Evolutionary conservation across 2,797 vertebrate species (phyloP).

Genomic region (Mastacembelus armatus): DNA sequence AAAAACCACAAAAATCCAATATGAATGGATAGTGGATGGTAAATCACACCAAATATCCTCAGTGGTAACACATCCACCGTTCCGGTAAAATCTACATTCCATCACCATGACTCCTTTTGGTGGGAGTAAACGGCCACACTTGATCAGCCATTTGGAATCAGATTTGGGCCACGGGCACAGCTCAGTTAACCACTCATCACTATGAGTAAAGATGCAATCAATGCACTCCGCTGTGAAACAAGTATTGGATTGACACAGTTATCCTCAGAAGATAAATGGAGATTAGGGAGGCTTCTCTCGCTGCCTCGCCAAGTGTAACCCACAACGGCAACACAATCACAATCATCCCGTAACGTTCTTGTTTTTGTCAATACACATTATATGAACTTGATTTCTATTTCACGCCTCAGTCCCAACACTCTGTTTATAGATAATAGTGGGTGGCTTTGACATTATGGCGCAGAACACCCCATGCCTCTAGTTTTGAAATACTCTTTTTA

Average conservation of each 20-base stretch:
- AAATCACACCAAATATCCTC: conserved; percentile 47
- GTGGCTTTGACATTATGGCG: conserved; percentile 69
- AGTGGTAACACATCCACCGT: conserved; percentile 29
- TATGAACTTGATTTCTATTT: conserved; percentile 74
- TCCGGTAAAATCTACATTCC: conserved; percentile 60
- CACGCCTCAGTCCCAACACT: conserved; percentile 66
- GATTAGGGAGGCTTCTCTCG: conserved; percentile 64
- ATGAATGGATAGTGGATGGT: conserved; percentile 38
- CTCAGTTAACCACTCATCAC: conserved; percentile 72
- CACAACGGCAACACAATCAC: conserved; percentile 53
- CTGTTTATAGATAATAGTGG: conserved; percentile 73
- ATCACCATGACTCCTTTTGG: conserved; percentile 59
- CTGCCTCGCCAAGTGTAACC: conserved; percentile 30
- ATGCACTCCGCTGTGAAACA: conserved; percentile 69
- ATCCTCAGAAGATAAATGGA: conserved; percentile 71
- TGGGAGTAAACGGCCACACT: conserved; percentile 62
- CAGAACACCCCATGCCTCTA: conserved; percentile 65
- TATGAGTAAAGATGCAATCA: conserved; percentile 75
- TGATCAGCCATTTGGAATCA: conserved; percentile 64
- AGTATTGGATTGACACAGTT: conserved; percentile 79
- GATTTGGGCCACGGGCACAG: conserved; percentile 59
- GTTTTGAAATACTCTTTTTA: conserved; percentile 68
- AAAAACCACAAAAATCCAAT: conserved; percentile 35
- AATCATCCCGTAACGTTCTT: conserved; percentile 55
- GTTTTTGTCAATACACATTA: conserved; percentile 72